These are phyloP conservation scores for Chymomyza fuscimana DNA, from an alignment of 2,888 invertebrate species.

Conservation along the genomic window DNA sequence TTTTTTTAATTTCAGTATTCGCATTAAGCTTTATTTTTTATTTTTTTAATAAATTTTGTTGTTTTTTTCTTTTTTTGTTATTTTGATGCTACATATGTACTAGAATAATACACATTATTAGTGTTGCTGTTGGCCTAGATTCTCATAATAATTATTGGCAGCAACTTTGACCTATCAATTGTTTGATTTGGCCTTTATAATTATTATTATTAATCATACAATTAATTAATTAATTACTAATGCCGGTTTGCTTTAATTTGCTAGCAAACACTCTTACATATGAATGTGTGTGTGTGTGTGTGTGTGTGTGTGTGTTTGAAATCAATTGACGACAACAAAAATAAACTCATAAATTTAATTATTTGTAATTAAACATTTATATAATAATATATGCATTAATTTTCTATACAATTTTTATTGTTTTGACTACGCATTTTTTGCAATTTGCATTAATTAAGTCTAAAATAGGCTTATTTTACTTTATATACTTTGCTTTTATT, in stretches of 20 bases:
- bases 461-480: slow-evolving; percentile 67
- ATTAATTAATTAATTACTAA: slow-evolving; percentile 6
- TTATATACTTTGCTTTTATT: slow-evolving; percentile 32
- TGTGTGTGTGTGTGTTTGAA: slow-evolving; percentile 22
- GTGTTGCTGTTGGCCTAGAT: background rate
- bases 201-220: background rate
- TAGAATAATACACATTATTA: slow-evolving; percentile 44
- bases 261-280: slow-evolving; percentile 24
- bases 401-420: slow-evolving; percentile 67
- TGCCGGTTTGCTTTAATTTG: slow-evolving; percentile 15
- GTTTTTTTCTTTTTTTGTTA: slow-evolving; percentile 15
- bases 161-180: slow-evolving; percentile 26
- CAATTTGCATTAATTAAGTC: slow-evolving; percentile 71
- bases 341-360: slow-evolving; percentile 31
- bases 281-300: slow-evolving; percentile 19
- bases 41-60: background rate
- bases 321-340: slow-evolving; percentile 43
- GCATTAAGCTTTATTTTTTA: background rate
- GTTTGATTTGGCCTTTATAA: background rate
- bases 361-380: background rate
- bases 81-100: slow-evolving; percentile 40
- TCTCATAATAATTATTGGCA: background rate
- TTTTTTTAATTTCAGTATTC: slow-evolving; percentile 20
- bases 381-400: slow-evolving; percentile 51
- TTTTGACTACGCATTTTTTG: slow-evolving; percentile 70